These are phyloP conservation scores for Avahi laniger DNA, from an alignment of 2,797 vertebrate genomes.

Conservation along the genomic window DNA sequence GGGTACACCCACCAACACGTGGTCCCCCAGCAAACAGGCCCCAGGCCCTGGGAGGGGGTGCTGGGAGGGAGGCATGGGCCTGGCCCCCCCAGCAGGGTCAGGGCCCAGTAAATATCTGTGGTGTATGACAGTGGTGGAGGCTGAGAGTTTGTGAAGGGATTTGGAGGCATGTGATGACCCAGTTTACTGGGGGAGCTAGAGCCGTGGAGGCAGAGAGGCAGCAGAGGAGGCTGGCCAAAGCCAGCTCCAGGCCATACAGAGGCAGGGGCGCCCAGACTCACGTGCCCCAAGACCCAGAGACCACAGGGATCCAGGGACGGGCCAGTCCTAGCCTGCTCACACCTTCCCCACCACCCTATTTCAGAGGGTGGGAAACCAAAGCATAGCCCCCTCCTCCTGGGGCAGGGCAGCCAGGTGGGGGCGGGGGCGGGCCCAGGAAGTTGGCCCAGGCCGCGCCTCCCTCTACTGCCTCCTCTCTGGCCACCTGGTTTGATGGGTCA, in stretches of 20 bases:
- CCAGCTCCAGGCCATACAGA: not conserved
- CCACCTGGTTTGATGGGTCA: not conserved
- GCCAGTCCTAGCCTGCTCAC: not conserved
- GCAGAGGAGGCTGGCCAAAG: not conserved
- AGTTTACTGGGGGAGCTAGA: not conserved
- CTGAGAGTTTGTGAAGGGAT: not conserved
- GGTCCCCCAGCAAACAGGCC: not conserved
- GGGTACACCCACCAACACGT: fast-evolving
- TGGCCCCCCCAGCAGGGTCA: no score
- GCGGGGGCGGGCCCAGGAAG: not conserved
- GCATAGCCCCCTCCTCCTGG: not conserved
- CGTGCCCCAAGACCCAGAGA: not conserved
- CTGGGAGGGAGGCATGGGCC: not conserved
- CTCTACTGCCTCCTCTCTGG: not conserved
- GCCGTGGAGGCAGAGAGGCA: not conserved
- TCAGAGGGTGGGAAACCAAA: not conserved
- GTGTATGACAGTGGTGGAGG: not conserved
- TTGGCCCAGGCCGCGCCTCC: not conserved
- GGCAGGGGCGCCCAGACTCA: fast-evolving
- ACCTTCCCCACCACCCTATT: not conserved
- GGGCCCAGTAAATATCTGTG: not conserved
- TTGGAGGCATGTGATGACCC: not conserved
- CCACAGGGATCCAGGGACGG: fast-evolving
- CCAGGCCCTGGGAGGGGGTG: not conserved
- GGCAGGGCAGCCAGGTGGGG: not conserved